phyloP scores from a whole-genome alignment of 2,888 invertebrate species.

The Heliconius aoede region DNA sequence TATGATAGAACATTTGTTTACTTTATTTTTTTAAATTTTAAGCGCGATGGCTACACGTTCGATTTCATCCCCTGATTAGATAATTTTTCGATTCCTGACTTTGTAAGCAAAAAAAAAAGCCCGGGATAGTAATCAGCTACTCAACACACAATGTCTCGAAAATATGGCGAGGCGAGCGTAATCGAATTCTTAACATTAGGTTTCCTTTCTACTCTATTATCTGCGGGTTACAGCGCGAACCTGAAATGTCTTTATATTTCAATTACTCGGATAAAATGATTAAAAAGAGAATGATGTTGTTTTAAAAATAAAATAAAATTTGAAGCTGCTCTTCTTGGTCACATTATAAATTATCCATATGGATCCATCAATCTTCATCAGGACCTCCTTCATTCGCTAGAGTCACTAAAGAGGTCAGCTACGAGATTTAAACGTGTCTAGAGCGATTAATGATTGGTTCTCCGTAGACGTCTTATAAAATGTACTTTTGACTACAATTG shows the following conservation, averaged over 20 bases:
- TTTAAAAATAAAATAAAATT: not conserved
- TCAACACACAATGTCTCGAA: too few relatives aligned
- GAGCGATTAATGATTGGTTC: not conserved
- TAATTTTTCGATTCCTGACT: too few relatives aligned
- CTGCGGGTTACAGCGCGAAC: too few relatives aligned
- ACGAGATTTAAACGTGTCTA: not conserved
- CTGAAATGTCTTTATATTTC: too few relatives aligned
- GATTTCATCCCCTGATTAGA: too few relatives aligned
- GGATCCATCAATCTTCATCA: conserved; percentile 7
- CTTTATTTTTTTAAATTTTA: not conserved
- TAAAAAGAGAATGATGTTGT: not conserved
- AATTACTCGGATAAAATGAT: not conserved
- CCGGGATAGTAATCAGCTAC: too few relatives aligned
- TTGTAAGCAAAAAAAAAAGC: too few relatives aligned
- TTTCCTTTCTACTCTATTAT: too few relatives aligned
- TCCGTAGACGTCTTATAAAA: not conserved
- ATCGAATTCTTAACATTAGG: too few relatives aligned
- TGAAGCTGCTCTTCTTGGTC: not conserved
- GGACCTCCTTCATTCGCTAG: not conserved
- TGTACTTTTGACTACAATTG: not conserved
- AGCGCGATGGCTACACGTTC: not conserved
- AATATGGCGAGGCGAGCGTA: too few relatives aligned
- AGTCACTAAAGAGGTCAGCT: conserved; percentile 15
- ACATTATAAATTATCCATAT: not conserved
- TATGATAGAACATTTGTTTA: not conserved